Evolutionary conservation across 2,113 vertebrate genomes (phyloP), one percentile per base, ranked within the genome.

Genomic region (Felis chaus): DNA sequence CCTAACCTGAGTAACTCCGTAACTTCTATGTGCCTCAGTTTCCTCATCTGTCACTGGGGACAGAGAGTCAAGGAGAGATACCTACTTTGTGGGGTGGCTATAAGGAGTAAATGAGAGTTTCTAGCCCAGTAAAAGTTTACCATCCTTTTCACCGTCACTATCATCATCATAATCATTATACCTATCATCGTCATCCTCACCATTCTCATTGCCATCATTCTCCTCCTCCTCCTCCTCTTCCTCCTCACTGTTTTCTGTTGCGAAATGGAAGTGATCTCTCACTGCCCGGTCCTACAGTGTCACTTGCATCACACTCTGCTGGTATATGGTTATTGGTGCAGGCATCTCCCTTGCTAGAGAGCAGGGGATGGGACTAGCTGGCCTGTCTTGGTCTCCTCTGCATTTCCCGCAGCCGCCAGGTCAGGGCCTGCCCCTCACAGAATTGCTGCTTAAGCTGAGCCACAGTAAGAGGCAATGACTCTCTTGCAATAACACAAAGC

Each of bases 221-320:
- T 36, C 89, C 31, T 57, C 78, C 12, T 16, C 10, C 1, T 71
- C 21, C 6, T 33, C 31, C 19, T 33, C 29, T 15, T 76, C 36
- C 1, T 3, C 36, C 6, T 36, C 91, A 16, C 3, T 3, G 10
- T 73, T n/a, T 68, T 29, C 36, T 65, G 57, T 65, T 8, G n/a
- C 19, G 19, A 53, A 45, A 10, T 9, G 36, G 73, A 81, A 36
- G 19, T 12, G 53, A 41, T 1, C 31, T 14, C 23, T 45, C 25
- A 57, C 36, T 25, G 9, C 53, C 61, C 15, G 69, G 33, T 48
- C 66, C 45, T 95, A 33, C 21, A 9, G 18, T 15, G 3, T n/a
- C 18, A 3, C 8, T 1, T 12, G 16, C 27, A 27, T 12, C 53
- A 53, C 78, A 10, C 10, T 12, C 15, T 53, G 0, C 36, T 23